Base-by-base conservation (phyloP, 2,113 vertebrate genomes). In the Rhinogobius similis region DNA sequence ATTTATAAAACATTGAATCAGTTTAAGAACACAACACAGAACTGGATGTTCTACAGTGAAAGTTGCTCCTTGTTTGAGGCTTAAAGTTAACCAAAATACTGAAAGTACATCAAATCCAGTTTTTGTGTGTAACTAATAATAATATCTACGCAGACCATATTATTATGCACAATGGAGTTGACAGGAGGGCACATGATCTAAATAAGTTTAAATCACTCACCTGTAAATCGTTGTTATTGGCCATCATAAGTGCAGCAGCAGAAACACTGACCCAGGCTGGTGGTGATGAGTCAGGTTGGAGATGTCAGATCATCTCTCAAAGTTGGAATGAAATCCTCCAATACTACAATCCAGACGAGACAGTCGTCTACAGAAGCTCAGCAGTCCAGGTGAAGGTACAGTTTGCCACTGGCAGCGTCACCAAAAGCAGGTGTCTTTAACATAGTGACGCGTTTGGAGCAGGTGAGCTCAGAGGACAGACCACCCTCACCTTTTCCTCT, bases 151-250 rank as follows among this genome's bases (percentile, higher is more conserved):
- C 24, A 26, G 11, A 11, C 10, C 11, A 23, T n/a, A n/a, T n/a
- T n/a, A n/a, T 21, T 23, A 13, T 1, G 8, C 11, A 29, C 24
- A 18, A 27, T 32, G 53, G 13, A 26, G 14, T 29, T 18, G 6
- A 8, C 26, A 16, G 55, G 8, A 58, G 46, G 46, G 1, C 1
- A 58, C 26, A 23, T 56, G 24, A 29, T 13, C 10, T 0, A 24
- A 38, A 6, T 8, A 52, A 10, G 65, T 77, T 65, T 77, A 73
- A 11, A 1, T 0, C 67, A 89, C 86, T 89, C 73, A 92, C 90
- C 52, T 90, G 88, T 65, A 90, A 78, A 74, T 89, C 90, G 84
- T 83, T 86, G 62, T 87, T 87, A 20, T 88, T 90, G 76, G 90
- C 89, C 90, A 92, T 92, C 77, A 53, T 74, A 64, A 63, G 56